These are phyloP conservation scores for Tetanocera ferruginea DNA, from an alignment of 2,888 invertebrate species.

Conservation along the genomic window DNA sequence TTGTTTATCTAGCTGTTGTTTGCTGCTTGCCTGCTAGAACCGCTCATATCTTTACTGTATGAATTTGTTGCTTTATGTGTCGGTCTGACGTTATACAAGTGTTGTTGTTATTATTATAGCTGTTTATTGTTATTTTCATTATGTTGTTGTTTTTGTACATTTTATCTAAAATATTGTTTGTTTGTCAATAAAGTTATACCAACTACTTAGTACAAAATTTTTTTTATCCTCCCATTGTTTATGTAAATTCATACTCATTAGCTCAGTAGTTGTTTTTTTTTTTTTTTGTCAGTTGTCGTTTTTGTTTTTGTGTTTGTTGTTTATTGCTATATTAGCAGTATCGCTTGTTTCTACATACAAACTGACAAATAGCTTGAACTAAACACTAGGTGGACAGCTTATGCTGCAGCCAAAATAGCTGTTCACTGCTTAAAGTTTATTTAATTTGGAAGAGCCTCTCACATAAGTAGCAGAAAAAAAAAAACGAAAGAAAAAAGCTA, in stretches of 20 bases:
- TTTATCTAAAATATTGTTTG: neutral
- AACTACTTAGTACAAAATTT: neutral
- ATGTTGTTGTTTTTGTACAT: neutral
- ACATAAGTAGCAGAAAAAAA: no score
- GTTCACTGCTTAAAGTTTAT: no score
- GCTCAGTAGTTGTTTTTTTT: neutral
- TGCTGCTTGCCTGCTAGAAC: conserved; percentile 22
- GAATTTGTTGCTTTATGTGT: conserved; percentile 23
- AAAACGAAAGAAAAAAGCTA: no score
- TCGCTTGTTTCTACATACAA: no score
- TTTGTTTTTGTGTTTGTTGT: neutral
- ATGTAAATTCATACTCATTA: neutral
- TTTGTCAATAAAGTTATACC: neutral
- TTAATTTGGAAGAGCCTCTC: no score
- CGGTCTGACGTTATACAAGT: neutral
- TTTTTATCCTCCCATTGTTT: neutral
- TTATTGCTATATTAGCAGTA: no score
- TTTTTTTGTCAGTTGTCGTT: neutral
- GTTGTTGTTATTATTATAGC: neutral
- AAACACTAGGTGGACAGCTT: no score
- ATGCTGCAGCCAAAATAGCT: no score
- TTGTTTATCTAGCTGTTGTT: neutral
- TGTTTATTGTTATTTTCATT: neutral
- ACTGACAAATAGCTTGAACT: no score
- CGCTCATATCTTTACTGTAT: conserved; percentile 26